Evolutionary conservation across 2,797 vertebrate genomes (phyloP).

Genomic region (Sebastes ruberrimus): DNA sequence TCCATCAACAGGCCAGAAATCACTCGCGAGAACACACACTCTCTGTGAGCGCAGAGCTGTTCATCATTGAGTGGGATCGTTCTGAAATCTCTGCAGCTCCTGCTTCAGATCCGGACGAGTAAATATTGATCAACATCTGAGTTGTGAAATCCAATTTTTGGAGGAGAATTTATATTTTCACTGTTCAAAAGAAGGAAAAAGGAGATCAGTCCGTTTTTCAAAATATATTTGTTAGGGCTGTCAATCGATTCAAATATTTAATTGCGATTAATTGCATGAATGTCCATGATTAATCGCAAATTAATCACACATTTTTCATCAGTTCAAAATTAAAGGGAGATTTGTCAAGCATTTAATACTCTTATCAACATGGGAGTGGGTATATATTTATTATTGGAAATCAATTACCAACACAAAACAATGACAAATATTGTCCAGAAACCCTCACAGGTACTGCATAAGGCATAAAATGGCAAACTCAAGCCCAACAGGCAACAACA

Average conservation of each 20-base stretch:
- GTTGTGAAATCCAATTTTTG: neutral
- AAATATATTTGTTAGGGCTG: neutral
- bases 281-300: too few relatives aligned
- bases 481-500: too few relatives aligned
- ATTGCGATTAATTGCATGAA: too few relatives aligned
- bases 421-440: too few relatives aligned
- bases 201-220: neutral
- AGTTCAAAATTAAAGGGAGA: too few relatives aligned
- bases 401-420: too few relatives aligned
- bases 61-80: neutral
- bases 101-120: neutral
- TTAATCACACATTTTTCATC: too few relatives aligned
- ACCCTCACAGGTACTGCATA: too few relatives aligned
- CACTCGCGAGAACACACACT: neutral
- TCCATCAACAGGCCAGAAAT: slow-evolving; percentile 21
- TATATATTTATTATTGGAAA: too few relatives aligned
- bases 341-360: too few relatives aligned
- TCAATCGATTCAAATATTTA: too few relatives aligned
- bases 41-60: neutral
- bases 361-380: too few relatives aligned
- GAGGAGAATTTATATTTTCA: neutral
- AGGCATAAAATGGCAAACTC: fast-evolving
- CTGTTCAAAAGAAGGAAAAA: neutral
- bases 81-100: neutral
- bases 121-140: neutral